Base-by-base conservation (phyloP, 2,888 invertebrate genomes). In the Notodonta ziczac region DNA sequence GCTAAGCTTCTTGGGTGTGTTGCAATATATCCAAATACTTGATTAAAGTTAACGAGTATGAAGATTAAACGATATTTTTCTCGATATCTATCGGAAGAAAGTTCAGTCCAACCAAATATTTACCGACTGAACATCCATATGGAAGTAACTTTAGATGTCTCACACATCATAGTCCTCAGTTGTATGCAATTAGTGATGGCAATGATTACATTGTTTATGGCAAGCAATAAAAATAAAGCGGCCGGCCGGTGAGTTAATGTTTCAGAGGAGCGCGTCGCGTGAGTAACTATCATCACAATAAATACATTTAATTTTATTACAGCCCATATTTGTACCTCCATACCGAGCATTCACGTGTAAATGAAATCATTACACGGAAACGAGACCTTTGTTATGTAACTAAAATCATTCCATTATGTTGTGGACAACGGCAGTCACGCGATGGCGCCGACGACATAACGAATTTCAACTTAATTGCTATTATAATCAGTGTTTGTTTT, bases 291-390 rank as follows among this genome's bases (percentile, higher is more conserved):
- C 77, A 76, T 79, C 71, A 77, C 75, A 79, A 81, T 80, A 79
- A 79, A 83, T 80, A 75, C 69, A 77, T 80, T 82, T 72, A 71
- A 76, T 79, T 80, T 77, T 81, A 80, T 74, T 74, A 77, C 69
- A 61, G 66, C 61, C 76, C 69, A 69, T 78, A 77, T 81, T 75
- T 76, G 67, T 77, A 61, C 67, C 70, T 71, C 69, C 60, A 67
- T 71, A 69, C 61, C 69, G 70, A 75, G 70, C 70, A 78, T 81
- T 78, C 78, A 80, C 65, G 78, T 82, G 79, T 80, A 80, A 86
- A 85, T 87, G 64, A 79, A 84, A 81, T 81, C 74, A 79, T 82
- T 81, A 81, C 74, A 72, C 74, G 76, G 76, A 82, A 82, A 81
- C 72, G 70, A 76, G 74, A 74, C 71, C 73, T 75, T 74, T 73